Evolutionary conservation across 2,113 vertebrate genomes (phyloP).

Genomic region (Hepsetus odoe): DNA sequence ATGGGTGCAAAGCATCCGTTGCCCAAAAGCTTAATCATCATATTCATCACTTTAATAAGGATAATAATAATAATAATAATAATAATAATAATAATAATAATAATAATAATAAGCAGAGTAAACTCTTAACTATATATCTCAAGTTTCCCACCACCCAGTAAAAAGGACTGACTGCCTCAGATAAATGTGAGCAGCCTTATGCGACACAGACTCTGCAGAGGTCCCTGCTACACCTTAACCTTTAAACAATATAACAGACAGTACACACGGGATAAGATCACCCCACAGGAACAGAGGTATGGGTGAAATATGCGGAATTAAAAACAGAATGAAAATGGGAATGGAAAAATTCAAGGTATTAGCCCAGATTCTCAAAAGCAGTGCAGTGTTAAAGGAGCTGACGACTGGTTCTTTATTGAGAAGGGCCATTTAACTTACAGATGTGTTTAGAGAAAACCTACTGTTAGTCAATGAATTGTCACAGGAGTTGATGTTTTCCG

Average conservation of each 20-base stretch:
- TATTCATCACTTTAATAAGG: slow-evolving; percentile 62
- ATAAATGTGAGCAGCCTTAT: slow-evolving; percentile 34
- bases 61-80: slow-evolving; percentile 66
- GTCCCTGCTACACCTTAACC: slow-evolving; percentile 38
- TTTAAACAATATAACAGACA: slow-evolving; percentile 58
- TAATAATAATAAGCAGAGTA: slow-evolving; percentile 60
- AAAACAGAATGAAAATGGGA: neutral
- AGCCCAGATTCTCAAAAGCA: neutral
- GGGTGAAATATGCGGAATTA: neutral
- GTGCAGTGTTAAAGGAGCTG: neutral
- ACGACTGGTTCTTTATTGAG: too few relatives aligned
- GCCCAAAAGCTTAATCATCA: slow-evolving; percentile 69
- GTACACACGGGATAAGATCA: slow-evolving; percentile 43
- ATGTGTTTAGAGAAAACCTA: neutral
- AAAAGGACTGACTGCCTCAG: slow-evolving; percentile 52
- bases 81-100: slow-evolving; percentile 65
- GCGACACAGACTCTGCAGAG: slow-evolving; percentile 40
- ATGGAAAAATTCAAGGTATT: neutral
- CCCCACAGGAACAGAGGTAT: slow-evolving; percentile 1
- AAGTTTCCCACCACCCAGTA: slow-evolving; percentile 55
- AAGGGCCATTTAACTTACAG: too few relatives aligned
- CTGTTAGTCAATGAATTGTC: neutral
- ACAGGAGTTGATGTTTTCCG: neutral
- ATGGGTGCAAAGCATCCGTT: slow-evolving; percentile 61
- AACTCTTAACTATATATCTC: slow-evolving; percentile 30